These are phyloP conservation scores for Mylabris phalerata DNA, from an alignment of 1,140 invertebrate genomes.

Conservation along the genomic window DNA sequence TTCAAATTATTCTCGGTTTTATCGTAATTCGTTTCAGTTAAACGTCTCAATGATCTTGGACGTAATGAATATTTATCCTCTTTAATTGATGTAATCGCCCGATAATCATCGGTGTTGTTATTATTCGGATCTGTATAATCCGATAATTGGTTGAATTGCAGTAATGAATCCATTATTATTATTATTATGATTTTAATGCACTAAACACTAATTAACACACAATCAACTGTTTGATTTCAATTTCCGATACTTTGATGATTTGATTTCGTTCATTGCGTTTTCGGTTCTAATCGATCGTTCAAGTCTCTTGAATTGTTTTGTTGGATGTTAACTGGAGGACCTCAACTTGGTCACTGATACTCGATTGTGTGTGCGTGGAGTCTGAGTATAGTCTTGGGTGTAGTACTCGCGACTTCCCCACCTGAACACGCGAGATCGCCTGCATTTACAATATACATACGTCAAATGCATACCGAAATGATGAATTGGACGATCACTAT, in stretches of 20 bases:
- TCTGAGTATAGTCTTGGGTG: not conserved
- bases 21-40: slow-evolving; percentile 19
- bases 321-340: slow-evolving; percentile 17
- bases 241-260: not conserved
- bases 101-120: slow-evolving; percentile 31
- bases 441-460: slow-evolving; percentile 22
- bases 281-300: slow-evolving; percentile 6
- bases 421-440: slow-evolving; percentile 26
- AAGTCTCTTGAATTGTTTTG: slow-evolving; percentile 9
- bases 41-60: slow-evolving; percentile 33
- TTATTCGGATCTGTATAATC: slow-evolving; percentile 35
- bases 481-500: slow-evolving; percentile 34
- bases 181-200: not conserved
- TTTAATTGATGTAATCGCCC: slow-evolving; percentile 16
- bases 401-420: slow-evolving; percentile 22
- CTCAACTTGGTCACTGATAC: slow-evolving; percentile 30
- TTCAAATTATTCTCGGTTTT: not conserved
- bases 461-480: slow-evolving; percentile 28
- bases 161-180: slow-evolving; percentile 32
- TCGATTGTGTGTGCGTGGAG: not conserved
- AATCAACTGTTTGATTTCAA: not conserved
- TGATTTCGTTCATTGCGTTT: slow-evolving; percentile 2
- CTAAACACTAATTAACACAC: not conserved
- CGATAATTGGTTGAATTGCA: slow-evolving; percentile 24
- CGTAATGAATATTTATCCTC: slow-evolving; percentile 40